Base-by-base conservation (phyloP, 1,140 invertebrate genomes). In the Plodia interpunctella region DNA sequence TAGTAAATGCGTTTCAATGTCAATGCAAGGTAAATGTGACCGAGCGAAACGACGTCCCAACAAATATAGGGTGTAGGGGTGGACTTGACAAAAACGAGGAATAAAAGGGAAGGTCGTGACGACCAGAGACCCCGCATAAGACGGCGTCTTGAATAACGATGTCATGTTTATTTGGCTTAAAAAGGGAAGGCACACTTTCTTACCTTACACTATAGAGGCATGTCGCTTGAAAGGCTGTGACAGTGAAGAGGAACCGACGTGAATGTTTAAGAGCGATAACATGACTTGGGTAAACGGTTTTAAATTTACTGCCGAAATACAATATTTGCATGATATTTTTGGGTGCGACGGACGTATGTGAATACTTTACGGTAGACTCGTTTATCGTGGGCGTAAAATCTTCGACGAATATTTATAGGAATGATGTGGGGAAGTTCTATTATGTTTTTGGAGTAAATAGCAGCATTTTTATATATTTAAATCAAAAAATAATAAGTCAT, bases 91-190 rank as follows among this genome's bases (percentile, higher is more conserved):
- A 78, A 84, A 85, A 78, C 76, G 63, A 63, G 60, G 72, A 72
- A 85, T 83, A 85, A 86, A 86, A 71, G 70, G 66, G 62, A 25
- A 78, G 70, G 80, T 74, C 76, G 74, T 66, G 72, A 58, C 66
- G 74, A 74, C 76, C 76, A 72, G 62, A 74, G 74, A 72, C 68
- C 63, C 62, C 63, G 61, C 56, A 57, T 65, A 72, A 70, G 71
- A 70, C 67, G 65, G 68, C 62, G 60, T 67, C 62, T 67, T 84
- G 74, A 86, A 88, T 80, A 81, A 80, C 74, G 75, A 78, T 78
- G 78, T 83, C 82, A 78, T 83, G 80, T 86, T 83, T 85, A 86
- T 86, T 85, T 85, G 72, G 73, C 65, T 83, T 78, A 77, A 74
- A 78, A 80, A 78, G 72, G 69, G 68, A 44, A 70, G 68, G 62